Base-by-base conservation (phyloP, 2,888 invertebrate genomes). In the Leptogaster cylindrica region DNA sequence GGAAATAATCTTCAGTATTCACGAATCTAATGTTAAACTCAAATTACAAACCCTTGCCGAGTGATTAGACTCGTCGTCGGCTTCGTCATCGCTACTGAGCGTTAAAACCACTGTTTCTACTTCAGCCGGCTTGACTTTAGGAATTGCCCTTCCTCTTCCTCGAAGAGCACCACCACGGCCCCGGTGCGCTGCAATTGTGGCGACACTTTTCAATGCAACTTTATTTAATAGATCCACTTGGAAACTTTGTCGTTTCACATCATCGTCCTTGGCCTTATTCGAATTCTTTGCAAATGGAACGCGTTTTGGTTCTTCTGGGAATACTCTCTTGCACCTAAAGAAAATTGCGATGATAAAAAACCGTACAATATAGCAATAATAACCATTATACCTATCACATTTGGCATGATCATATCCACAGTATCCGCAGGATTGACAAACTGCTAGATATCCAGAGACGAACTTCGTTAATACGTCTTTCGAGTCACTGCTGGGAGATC, bases 351-450 rank as follows among this genome's bases (percentile, higher is more conserved):
- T 20, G 3, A 46, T 23, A 10, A 23, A 46, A 2, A 8, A 23
- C 20, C 10, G 51, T n/a, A 27, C 20, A 36, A 31, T 51, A 14
- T 20, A 25, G 51, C n/a, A 8, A 39, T 23, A 23, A 55, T 14
- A 52, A 31, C n/a, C 12, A 25, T 3, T 14, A 33, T 76, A 83
- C 88, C 88, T 82, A 79, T 89, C 87, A 81, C 95, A 95, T 70
- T 86, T 87, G 73, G 87, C 89, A 78, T 93, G 91, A 79, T 93
- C 89, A 73, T 86, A 84, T 61, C 92, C 92, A 48, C 88, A 85
- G 76, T 89, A 88, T 14, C 94, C 94, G 78, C 95, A 95, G 71
- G 85, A 84, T 71, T 87, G 86, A 79, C 95, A 95, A 1, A 94
- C 85, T 5, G 92, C 92, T 72, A 89, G 81, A 83, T 87, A 88